phyloP scores from a whole-genome alignment of 2,797 vertebrate genomes.

The Microctenopoma stevenorrisi region DNA sequence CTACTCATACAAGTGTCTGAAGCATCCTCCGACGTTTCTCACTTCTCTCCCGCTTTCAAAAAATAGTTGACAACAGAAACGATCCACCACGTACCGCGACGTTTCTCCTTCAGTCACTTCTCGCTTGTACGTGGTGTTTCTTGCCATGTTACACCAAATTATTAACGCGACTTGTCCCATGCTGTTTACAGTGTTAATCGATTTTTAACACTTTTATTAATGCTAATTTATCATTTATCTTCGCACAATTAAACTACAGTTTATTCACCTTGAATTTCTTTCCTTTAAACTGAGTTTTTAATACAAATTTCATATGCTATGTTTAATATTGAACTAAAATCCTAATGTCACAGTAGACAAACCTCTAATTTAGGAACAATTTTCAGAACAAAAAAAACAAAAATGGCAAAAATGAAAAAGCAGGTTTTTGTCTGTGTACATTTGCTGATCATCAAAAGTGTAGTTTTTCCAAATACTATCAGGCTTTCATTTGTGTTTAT shows the following conservation, averaged over 20 bases:
- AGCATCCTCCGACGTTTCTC: not conserved
- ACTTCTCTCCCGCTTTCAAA: not conserved
- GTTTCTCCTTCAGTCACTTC: no score
- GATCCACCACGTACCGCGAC: not conserved
- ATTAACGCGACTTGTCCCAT: not conserved
- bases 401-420: not conserved
- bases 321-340: not conserved
- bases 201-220: not conserved
- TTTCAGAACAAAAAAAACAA: not conserved
- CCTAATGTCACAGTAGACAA: not conserved
- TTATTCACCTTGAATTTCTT: not conserved
- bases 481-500: constrained; percentile 9
- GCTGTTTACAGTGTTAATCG: not conserved
- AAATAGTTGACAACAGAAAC: no score
- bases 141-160: not conserved
- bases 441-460: not conserved
- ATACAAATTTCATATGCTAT: not conserved
- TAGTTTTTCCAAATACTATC: constrained; percentile 8
- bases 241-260: not conserved
- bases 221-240: not conserved
- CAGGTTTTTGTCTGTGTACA: not conserved
- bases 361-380: not conserved
- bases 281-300: not conserved
- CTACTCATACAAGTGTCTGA: constrained; percentile 41
- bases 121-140: no score